Percentiles rank a stretch among this genome's conserved stretches.
These are phyloP conservation scores for Loripinus fragilis DNA, from an alignment of 2,888 invertebrate species.

Conservation along the genomic window DNA sequence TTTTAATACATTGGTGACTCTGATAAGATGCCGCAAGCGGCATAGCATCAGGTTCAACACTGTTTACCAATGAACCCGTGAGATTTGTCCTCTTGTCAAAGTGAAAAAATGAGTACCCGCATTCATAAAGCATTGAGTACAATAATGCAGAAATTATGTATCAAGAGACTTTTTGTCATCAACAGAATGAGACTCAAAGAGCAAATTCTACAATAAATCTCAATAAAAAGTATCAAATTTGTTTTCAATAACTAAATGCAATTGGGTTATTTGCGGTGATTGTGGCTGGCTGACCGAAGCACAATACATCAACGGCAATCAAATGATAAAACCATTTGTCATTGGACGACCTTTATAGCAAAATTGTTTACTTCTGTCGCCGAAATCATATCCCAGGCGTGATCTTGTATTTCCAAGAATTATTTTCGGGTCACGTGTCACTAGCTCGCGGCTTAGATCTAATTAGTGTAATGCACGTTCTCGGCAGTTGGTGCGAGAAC, in stretches of 20 bases:
- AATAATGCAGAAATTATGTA: too few relatives aligned
- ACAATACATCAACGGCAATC: constrained; percentile 18
- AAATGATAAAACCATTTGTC: constrained; percentile 12
- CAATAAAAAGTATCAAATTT: constrained; percentile 7
- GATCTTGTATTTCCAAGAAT: constrained; percentile 34
- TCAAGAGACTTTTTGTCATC: too few relatives aligned
- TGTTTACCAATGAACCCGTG: too few relatives aligned
- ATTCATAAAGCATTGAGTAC: too few relatives aligned
- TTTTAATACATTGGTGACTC: too few relatives aligned
- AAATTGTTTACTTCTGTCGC: constrained; percentile 40
- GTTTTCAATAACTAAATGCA: constrained; percentile 12
- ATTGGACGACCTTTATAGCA: constrained; percentile 14
- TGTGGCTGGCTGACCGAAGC: not conserved
- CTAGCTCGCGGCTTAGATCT: constrained; percentile 34
- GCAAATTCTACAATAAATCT: constrained; percentile 1
- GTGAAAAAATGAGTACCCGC: too few relatives aligned
- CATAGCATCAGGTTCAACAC: too few relatives aligned
- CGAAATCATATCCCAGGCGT: constrained; percentile 33
- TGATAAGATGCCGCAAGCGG: too few relatives aligned
- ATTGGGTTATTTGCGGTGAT: constrained; percentile 11
- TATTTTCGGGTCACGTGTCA: constrained; percentile 43
- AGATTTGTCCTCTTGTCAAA: too few relatives aligned
- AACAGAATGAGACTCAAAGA: not conserved
- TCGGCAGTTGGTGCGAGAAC: constrained; percentile 20
- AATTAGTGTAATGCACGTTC: constrained; percentile 58